Evolutionary conservation across 2,113 vertebrate species (phyloP), one percentile per base, ranked within the genome.

Genomic region (Martes martes): DNA sequence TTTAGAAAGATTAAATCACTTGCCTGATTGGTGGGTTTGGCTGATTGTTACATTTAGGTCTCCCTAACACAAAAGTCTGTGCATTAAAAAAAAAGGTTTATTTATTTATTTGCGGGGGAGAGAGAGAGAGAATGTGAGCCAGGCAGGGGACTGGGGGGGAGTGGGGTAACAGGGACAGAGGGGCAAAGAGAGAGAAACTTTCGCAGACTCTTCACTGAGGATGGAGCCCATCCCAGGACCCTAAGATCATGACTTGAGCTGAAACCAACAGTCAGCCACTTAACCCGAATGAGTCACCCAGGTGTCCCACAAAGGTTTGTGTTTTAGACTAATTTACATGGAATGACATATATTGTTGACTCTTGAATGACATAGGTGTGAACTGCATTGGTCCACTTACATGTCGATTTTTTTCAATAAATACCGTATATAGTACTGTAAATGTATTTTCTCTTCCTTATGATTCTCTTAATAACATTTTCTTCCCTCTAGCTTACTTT

Each of bases 321-420:
- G 9, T 85, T 97, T 95, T 85, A 95, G 96, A 69, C 61, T 80
- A 36, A 74, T 95, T 74, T 94, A 85, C 11, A 42, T 39, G 31
- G 21, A 91, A 93, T 73, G 2, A 82, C 21, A 52, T 52, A 45
- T 24, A 76, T 45, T 45, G 39, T 45, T 45, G 42, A 28, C 13
- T 24, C 39, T 26, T 76, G 73, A 45, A 28, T 24, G 6, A 76
- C 42, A 76, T 18, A 76, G 42, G 26, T 47, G 28, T 47, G 73
- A 76, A 76, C 26, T 28, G 42, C 26, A 76, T 3, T 28, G 26
- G 73, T 28, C 36, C 71, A 47, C 42, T 76, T 76, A 76, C 9
- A 31, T 31, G 42, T 47, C 42, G 24, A 47, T 76, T 47, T 76
- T 76, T 47, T 76, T 47, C 73, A 76, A 31, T 76, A 76, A 76